Conservation (phyloP, 2,113 vertebrate species). For the Prionailurus viverrinus region DNA sequence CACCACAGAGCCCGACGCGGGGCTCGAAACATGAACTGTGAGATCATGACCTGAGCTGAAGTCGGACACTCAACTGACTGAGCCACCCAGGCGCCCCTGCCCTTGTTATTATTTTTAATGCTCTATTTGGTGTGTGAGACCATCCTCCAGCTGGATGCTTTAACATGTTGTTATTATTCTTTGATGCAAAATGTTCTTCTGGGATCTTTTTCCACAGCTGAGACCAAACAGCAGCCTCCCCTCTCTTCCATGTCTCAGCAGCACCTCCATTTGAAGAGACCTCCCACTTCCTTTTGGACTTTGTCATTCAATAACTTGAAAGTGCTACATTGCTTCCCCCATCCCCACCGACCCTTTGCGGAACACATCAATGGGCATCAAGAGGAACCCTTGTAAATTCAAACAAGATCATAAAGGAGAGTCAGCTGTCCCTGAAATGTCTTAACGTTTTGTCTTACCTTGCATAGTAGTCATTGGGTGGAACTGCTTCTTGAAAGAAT, state of each 20-base stretch:
- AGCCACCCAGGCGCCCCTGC: too few relatives aligned
- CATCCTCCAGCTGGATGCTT: neutral
- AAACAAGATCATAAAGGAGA: neutral
- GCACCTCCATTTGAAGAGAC: neutral
- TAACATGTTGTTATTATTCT: neutral
- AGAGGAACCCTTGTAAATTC: neutral
- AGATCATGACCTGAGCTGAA: too few relatives aligned
- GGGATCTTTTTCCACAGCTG: neutral
- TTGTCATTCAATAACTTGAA: neutral
- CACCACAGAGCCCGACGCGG: too few relatives aligned
- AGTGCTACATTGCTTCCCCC: neutral
- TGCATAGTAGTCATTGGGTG: conserved; percentile 91
- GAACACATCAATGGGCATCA: neutral
- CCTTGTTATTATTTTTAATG: neutral
- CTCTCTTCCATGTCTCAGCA: neutral
- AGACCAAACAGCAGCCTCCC: neutral
- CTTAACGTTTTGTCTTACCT: conserved; percentile 88
- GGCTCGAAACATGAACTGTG: too few relatives aligned
- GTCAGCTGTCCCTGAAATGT: neutral
- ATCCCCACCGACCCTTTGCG: neutral
- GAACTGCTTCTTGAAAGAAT: conserved; percentile 96
- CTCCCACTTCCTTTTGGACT: neutral
- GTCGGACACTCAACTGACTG: too few relatives aligned
- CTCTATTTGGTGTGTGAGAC: neutral
- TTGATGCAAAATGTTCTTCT: neutral